Percentiles rank a stretch among this genome's conserved stretches.
Evolutionary conservation across 2,113 vertebrate species (phyloP).

Genomic region (Elanoides forficatus): DNA sequence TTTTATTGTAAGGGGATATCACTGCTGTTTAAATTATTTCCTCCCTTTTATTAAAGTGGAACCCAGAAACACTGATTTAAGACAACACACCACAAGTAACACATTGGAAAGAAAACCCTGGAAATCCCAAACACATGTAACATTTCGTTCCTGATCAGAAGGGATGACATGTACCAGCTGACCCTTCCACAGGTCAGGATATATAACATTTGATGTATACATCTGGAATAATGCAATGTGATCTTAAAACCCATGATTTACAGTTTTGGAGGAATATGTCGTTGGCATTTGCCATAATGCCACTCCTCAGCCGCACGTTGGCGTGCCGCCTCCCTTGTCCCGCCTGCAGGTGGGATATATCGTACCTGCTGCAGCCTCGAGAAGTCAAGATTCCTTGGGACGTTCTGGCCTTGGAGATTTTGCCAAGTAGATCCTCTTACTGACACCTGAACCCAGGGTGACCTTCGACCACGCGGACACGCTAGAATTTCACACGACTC

Average conservation of each 20-base stretch:
- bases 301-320: not conserved
- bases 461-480: not conserved
- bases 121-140: not conserved
- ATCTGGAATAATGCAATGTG: not conserved
- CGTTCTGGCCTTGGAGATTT: constrained; percentile 54
- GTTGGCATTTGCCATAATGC: not conserved
- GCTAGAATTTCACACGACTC: constrained; percentile 51
- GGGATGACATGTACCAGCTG: not conserved
- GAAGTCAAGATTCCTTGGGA: constrained; percentile 54
- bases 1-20: not conserved
- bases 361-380: not conserved
- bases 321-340: not conserved
- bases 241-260: fast-evolving
- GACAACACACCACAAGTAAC: not conserved
- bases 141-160: not conserved
- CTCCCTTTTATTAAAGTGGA: not conserved
- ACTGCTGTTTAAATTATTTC: not conserved
- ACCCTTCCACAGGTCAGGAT: not conserved
- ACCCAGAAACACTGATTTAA: not conserved
- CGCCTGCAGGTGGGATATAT: not conserved
- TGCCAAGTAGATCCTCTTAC: constrained; percentile 53
- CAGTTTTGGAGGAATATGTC: not conserved
- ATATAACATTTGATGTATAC: not conserved
- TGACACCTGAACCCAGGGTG: constrained; percentile 41
- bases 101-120: not conserved